Base-by-base conservation (phyloP, 2,888 invertebrate genomes). In the Amiota mariae region DNA sequence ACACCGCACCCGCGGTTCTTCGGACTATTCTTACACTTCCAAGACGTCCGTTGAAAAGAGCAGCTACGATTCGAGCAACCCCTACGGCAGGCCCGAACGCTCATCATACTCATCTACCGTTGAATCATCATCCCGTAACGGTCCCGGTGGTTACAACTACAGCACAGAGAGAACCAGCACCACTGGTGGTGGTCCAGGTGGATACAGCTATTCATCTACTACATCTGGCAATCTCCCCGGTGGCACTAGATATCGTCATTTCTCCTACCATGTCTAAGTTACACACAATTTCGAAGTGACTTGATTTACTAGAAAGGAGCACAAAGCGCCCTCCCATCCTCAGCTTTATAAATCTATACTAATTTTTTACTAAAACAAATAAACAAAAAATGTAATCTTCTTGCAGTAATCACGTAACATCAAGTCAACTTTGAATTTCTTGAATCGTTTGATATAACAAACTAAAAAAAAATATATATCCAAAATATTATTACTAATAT, bases 1-100 rank as follows among this genome's bases (percentile, higher is more conserved):
- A 74, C 91, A 92, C 87, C 92, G 92, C 85, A 92, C 93, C 75
- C 92, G 93, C 89, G 94, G 94, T 84, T 95, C 95, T 90, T 93
- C 95, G 91, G 95, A 95, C 92, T 96, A 96, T 92, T 95, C 95
- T 85, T 96, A 95, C 92, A 93, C 95, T 81, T 95, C 95, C 92
- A 91, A 92, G 90, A 93, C 94, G 90, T 89, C 89, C 81, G 91
- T 92, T 82, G 91, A 92, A 88, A 90, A 91, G 89, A 90, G 91
- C 81, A 89, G 91, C 85, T 90, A 88, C 82, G 90, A 88, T 81
- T 91, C 91, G 77, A 91, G 89, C 81, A 92, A 92, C 82, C 92
- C 91, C 76, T 92, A 92, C 87, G 83, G 90, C 82, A 91, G 93
- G 80, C 94, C 95, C 79, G 92, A 93, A 89, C 92, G 92, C 85